Base-by-base conservation (phyloP, 1,140 invertebrate species). In the Araneus ventricosus region DNA sequence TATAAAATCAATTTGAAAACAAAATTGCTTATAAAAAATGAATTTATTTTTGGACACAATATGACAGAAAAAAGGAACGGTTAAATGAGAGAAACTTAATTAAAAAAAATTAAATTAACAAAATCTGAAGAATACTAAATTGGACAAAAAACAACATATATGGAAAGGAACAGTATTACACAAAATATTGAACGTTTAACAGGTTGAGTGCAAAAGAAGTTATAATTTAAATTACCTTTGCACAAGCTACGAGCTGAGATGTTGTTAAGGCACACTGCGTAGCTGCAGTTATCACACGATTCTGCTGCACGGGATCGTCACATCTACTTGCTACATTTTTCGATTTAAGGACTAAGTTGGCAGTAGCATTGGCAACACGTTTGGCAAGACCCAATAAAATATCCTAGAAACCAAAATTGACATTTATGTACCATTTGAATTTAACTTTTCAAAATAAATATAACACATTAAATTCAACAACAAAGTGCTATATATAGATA, bases 261-360 rank as follows among this genome's bases (percentile, higher is more conserved):
- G 99, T 99, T 1, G 99, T 98, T 41, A 99, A 96, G 0, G 99
- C 99, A 95, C 99, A 99, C 95, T 99, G 97, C 0, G 99, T 99
- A 0, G 99, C 99, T 0, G 98, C 98, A 17, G 97, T 97, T 94
- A 99, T 99, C 3, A 99, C 98, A 94, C 97, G 96, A 95, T 99
- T 99, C 94, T 96, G 96, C 52, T 96, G 94, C 6, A 95, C 95
- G 92, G 96, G 96, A 93, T 97, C 96, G 34, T 96, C 96, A 95
- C 98, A 98, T 84, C 97, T 98, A 8, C 97, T 97, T 0, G 99
- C 98, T 84, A 99, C 98, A 94, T 97, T 98, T 96, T 99, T 99
- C 0, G 99, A 98, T 95, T 99, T 98, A 70, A 99, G 96, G 7
- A 99, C 99, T 5, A 99, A 96, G 20, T 98, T 98, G 24, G 99